Conservation (phyloP, 1,140 invertebrate genomes). For the Bradysia coprophila region DNA sequence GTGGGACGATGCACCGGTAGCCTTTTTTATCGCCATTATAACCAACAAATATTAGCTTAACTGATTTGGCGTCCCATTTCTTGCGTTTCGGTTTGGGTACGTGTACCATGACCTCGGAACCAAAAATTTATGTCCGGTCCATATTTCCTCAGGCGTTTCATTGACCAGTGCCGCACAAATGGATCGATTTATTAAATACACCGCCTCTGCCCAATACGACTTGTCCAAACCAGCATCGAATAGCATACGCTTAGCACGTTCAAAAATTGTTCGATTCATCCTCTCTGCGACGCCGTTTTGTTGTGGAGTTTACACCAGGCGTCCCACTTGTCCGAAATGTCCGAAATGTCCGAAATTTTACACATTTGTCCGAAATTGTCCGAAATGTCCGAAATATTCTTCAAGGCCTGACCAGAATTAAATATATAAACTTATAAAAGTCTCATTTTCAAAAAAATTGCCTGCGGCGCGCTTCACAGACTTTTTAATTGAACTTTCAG, state of each 20-base stretch:
- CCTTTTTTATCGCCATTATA: background rate
- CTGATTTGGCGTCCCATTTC: background rate
- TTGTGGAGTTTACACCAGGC: too few relatives aligned
- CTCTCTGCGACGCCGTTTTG: too few relatives aligned
- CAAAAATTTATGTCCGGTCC: constrained; percentile 5
- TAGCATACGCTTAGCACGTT: constrained; percentile 13
- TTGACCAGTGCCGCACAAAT: constrained; percentile 18
- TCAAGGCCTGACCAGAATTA: too few relatives aligned
- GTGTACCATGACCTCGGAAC: background rate
- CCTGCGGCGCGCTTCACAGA: too few relatives aligned
- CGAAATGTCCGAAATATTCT: too few relatives aligned
- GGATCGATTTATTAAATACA: constrained; percentile 15
- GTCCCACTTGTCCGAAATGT: too few relatives aligned
- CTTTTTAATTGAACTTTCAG: too few relatives aligned
- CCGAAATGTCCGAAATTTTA: too few relatives aligned
- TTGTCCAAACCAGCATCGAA: constrained; percentile 14
- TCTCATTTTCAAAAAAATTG: too few relatives aligned
- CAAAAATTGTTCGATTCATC: constrained; percentile 8
- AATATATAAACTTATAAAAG: too few relatives aligned
- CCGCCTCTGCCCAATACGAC: constrained; percentile 26
- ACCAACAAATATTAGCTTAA: background rate
- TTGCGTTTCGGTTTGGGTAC: too few relatives aligned
- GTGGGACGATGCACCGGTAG: constrained; percentile 9
- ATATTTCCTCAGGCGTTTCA: constrained; percentile 8
- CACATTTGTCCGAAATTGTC: too few relatives aligned